Evolutionary conservation across 2,113 vertebrate species (phyloP).

Genomic region (Thermophis baileyi): DNA sequence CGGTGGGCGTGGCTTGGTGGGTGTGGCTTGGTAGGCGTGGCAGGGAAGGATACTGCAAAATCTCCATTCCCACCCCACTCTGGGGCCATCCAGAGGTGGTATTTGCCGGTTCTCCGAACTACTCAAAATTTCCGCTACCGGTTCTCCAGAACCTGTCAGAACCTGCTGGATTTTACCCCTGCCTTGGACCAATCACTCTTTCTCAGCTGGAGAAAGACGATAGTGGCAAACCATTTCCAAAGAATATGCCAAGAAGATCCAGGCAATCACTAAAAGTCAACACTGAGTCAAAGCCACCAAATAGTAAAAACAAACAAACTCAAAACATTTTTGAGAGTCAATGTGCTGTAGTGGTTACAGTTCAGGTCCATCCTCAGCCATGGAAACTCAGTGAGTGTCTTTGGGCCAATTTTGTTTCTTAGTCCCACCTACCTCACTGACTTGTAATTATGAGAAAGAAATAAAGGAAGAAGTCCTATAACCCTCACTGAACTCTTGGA

Average conservation of each 20-base stretch:
- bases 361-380: background rate
- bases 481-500: background rate
- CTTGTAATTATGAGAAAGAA: background rate
- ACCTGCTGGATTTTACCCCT: too few species aligned
- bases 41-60: too few species aligned
- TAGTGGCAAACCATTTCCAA: background rate
- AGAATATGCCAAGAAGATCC: background rate
- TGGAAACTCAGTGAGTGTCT: background rate
- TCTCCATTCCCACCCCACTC: too few species aligned
- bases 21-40: too few species aligned
- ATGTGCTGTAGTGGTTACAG: background rate
- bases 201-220: background rate
- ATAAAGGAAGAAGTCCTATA: background rate
- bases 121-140: too few species aligned
- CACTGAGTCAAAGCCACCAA: background rate
- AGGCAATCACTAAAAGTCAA: background rate
- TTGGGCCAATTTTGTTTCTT: background rate
- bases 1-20: too few species aligned
- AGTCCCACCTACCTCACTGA: background rate
- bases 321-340: background rate
- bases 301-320: background rate
- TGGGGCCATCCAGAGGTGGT: too few species aligned
- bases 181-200: background rate
- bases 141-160: too few species aligned
- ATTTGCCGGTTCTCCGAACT: too few species aligned